Percentiles rank a stretch among this genome's conserved stretches.
Conservation (phyloP, 37 sponge, comb jelly and placozoan species). For the Geodia barretti region DNA sequence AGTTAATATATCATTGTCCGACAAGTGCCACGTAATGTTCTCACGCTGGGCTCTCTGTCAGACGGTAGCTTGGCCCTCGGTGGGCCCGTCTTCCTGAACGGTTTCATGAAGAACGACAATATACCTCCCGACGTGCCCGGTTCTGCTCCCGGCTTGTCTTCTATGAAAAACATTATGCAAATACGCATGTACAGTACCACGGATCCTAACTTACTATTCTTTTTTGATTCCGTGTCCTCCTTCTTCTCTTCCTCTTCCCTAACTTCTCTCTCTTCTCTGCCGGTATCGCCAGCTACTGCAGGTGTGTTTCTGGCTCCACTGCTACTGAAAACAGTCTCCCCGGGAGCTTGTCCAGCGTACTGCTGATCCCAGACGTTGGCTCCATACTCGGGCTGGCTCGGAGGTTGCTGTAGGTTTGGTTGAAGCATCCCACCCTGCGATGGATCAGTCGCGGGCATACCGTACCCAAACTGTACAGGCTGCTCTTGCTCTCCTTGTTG, state of each 20-base stretch:
- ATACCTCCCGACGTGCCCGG: neutral
- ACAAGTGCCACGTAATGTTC: no score
- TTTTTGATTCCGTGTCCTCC: neutral
- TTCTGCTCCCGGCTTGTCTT: no score
- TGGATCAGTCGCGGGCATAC: no score
- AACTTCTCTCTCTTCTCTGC: constrained; percentile 3
- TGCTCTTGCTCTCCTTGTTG: no score
- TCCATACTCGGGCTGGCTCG: neutral
- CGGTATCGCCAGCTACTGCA: neutral
- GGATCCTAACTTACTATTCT: neutral
- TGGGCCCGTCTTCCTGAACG: neutral
- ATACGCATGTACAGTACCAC: no score
- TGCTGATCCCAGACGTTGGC: neutral
- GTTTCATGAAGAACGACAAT: neutral
- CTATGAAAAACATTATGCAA: neutral
- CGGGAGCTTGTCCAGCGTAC: no score
- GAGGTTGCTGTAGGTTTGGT: no score
- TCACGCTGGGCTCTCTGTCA: neutral
- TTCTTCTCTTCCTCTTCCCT: constrained; percentile 3
- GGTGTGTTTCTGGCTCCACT: no score
- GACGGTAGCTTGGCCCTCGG: neutral
- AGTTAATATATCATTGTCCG: no score
- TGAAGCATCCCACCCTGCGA: no score
- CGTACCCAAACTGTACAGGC: no score
- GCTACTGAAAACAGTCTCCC: no score